Evolutionary conservation across 2,797 vertebrate species (phyloP).

Genomic region (Sebastes minor): DNA sequence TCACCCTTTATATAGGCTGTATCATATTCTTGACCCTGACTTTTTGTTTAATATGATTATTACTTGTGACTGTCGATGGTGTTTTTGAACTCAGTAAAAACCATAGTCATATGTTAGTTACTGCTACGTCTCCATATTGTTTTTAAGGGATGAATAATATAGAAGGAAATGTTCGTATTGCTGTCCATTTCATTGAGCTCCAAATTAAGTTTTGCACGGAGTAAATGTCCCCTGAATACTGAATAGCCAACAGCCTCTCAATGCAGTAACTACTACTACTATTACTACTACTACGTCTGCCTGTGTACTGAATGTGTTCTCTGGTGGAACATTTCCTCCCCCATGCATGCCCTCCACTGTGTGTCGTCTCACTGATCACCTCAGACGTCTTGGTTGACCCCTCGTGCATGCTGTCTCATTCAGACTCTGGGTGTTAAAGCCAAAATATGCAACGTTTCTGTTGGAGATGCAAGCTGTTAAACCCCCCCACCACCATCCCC

Average conservation of each 20-base stretch:
- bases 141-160: slow-evolving; percentile 36
- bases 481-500: no score
- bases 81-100: slow-evolving; percentile 58
- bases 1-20: slow-evolving; percentile 56
- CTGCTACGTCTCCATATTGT: slow-evolving; percentile 41
- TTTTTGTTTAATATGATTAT: slow-evolving; percentile 63
- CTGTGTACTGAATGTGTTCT: slow-evolving; percentile 54
- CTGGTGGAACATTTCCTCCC: slow-evolving; percentile 49
- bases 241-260: slow-evolving; percentile 10
- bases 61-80: slow-evolving; percentile 67
- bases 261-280: slow-evolving; percentile 21
- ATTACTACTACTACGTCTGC: slow-evolving; percentile 24
- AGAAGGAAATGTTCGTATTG: slow-evolving; percentile 21
- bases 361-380: not conserved
- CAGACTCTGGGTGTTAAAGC: not conserved
- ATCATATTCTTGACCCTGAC: slow-evolving; percentile 56
- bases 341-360: slow-evolving; percentile 49
- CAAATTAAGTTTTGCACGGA: slow-evolving; percentile 12
- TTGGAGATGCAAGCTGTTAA: not conserved
- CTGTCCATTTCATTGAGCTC: slow-evolving; percentile 12
- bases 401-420: slow-evolving; percentile 8
- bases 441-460: slow-evolving; percentile 25
- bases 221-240: slow-evolving; percentile 1
- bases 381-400: slow-evolving; percentile 2
- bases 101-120: slow-evolving; percentile 36